Percentiles rank a stretch among this genome's conserved stretches.
Conservation (phyloP, 2,888 invertebrate genomes). For the Serripes groenlandicus region DNA sequence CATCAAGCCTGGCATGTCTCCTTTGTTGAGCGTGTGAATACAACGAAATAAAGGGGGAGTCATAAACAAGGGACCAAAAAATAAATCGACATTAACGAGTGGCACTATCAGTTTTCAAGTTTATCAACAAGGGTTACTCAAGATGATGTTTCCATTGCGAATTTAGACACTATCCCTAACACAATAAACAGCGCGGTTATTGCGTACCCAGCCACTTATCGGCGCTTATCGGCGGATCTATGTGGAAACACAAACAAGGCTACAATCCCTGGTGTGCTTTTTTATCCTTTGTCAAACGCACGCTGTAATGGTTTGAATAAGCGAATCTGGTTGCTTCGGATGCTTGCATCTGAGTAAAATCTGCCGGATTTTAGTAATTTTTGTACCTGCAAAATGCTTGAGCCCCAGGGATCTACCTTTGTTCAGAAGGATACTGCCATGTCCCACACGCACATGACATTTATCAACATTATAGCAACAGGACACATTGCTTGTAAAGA, state of each 20-base stretch:
- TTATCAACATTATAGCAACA: no score
- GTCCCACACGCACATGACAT: neutral
- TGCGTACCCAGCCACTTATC: conserved; percentile 9
- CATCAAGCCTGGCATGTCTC: no score
- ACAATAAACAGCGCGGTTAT: neutral
- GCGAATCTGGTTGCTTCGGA: neutral
- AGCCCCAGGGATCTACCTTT: neutral
- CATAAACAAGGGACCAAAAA: no score
- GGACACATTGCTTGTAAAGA: no score
- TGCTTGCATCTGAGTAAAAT: neutral
- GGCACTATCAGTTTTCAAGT: conserved; percentile 13
- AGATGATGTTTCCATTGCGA: conserved; percentile 13
- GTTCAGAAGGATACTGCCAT: neutral
- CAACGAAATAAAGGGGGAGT: no score
- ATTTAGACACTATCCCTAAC: conserved; percentile 19
- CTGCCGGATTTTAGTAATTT: neutral
- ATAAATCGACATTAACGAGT: neutral
- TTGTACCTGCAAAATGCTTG: neutral
- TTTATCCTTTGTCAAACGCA: neutral
- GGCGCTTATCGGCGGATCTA: neutral
- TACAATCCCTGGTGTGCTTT: neutral
- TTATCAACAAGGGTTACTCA: conserved; percentile 12
- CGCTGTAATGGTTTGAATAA: no score
- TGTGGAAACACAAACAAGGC: neutral
- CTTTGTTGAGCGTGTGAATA: no score